Evolutionary conservation across 64 coral and sea anemone genomes (phyloP).

Genomic region (Cladopsammia gracilis): DNA sequence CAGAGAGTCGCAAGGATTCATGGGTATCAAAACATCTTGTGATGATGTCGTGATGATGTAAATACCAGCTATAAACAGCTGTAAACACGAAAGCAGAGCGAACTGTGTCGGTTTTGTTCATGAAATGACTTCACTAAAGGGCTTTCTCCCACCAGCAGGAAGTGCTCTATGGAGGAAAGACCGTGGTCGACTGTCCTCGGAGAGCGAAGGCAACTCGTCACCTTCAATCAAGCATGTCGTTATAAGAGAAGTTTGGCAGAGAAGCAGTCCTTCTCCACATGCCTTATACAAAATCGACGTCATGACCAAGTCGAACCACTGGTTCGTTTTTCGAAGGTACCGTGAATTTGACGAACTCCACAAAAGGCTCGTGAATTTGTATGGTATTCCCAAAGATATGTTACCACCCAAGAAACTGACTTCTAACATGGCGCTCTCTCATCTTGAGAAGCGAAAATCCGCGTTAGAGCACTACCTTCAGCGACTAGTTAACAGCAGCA

Average conservation of each 20-base stretch:
- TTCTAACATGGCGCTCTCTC: constrained; percentile 77
- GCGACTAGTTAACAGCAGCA: constrained; percentile 94
- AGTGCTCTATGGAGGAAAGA: constrained; percentile 91
- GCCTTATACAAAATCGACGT: constrained; percentile 97
- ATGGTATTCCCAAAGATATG: constrained; percentile 96
- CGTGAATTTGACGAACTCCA: constrained; percentile 86
- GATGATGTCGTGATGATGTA: background rate
- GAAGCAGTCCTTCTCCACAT: constrained; percentile 77
- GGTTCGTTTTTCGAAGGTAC: constrained; percentile 93
- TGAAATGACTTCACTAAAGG: constrained; percentile 89
- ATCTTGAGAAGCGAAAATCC: constrained; percentile 86
- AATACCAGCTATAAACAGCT: no score
- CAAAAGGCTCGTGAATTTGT: constrained; percentile 73
- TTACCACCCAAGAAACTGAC: constrained; percentile 92
- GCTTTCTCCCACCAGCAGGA: constrained; percentile 80
- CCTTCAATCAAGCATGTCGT: constrained; percentile 92
- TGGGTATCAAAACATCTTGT: background rate
- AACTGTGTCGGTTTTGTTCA: background rate
- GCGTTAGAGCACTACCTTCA: constrained; percentile 97
- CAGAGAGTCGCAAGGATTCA: background rate
- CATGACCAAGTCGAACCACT: constrained; percentile 98
- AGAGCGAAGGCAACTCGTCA: constrained; percentile 48
- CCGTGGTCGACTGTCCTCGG: constrained; percentile 48
- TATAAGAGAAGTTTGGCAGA: constrained; percentile 95
- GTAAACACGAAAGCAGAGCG: background rate